Base-by-base conservation (phyloP, 2,888 invertebrate genomes). In the Pyralis farinalis region DNA sequence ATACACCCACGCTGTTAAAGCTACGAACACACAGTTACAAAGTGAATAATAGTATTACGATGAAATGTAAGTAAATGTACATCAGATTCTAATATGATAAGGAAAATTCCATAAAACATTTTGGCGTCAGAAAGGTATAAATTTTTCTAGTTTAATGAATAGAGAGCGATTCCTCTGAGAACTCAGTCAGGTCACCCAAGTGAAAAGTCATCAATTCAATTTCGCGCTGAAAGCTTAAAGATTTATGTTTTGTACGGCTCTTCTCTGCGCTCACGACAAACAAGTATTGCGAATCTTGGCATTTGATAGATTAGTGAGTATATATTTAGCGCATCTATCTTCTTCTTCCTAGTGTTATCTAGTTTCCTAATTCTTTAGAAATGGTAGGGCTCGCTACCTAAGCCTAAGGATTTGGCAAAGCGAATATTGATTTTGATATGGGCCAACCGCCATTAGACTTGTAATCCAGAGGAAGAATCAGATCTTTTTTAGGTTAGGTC, bases 211-310 rank as follows among this genome's bases (percentile, higher is more conserved):
- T 51, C 50, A 51, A 48, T 49, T 43, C 38, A 44, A 44, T 51
- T 46, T 40, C 37, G 45, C 35, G 44, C 46, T 44, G 40, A 37
- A 44, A 36, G 25, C 33, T 28, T 46, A 50, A 55, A 57, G 57
- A 63, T 59, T 63, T 54, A 59, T 59, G 56, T 55, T 62, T 54
- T 54, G 42, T 49, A 48, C 48, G 44, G 47, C 47, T 53, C 55
- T 43, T 46, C 49, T 42, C 40, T 21, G 21, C 41, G 42, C 8
- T 7, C 6, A 12, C 27, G 46, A 43, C 34, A 31, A 43, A 42
- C 46, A 34, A 40, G 43, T 40, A 43, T 41, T 36, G 25, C 25
- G 25, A 5, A 25, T 5, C n/a, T 25, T 25, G 25, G 8, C 25
- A 25, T 7, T 25, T 25, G n/a, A 25, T 7, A 3, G 7, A 25